Base-by-base conservation (phyloP, 2,113 vertebrate species). In the Martes martes region DNA sequence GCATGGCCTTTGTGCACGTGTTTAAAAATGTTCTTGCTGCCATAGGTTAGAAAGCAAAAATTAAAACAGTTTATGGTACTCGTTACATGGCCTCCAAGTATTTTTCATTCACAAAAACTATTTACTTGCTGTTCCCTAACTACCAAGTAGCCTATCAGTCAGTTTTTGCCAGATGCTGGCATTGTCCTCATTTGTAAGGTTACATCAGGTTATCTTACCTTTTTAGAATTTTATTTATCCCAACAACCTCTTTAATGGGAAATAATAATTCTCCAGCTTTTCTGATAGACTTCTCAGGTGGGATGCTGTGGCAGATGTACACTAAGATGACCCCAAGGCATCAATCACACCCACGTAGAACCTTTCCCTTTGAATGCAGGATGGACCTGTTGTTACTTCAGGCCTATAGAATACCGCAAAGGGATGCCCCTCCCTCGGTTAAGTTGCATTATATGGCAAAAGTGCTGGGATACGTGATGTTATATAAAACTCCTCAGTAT, bases 11-110 rank as follows among this genome's bases (percentile, higher is more conserved):
- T 23, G 4, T 42, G 36, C 71, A 10, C 28, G 16, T 87, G 50
- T 91, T 52, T 74, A 50, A 94, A 89, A 91, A 33, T 55, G 7
- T 94, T 91, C 42, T 24, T 36, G 19, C 42, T 79, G 50, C 57
- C 33, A 39, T 79, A 67, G n/a, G 19, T 89, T 95, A 92, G 57
- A 82, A 89, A 28, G 33, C 13, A 97, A 83, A 95, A 84, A 45
- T 89, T 74, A 74, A 76, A 59, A 42, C 5, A 63, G 33, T 81
- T 84, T 47, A 45, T 92, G 50, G 5, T 94, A 74, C 61, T 83
- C 24, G 63, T 83, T 95, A 33, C 28, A 63, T 93, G 94, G 19
- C 18, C 76, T 91, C 18, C 31, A 91, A 36, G 26, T 85, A 91
- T 69, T 96, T 92, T 78, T 83, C 61, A 90, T 26, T 4, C 5